Conservation (phyloP, 2,888 invertebrate genomes). For the Tanypteryx hageni region DNA sequence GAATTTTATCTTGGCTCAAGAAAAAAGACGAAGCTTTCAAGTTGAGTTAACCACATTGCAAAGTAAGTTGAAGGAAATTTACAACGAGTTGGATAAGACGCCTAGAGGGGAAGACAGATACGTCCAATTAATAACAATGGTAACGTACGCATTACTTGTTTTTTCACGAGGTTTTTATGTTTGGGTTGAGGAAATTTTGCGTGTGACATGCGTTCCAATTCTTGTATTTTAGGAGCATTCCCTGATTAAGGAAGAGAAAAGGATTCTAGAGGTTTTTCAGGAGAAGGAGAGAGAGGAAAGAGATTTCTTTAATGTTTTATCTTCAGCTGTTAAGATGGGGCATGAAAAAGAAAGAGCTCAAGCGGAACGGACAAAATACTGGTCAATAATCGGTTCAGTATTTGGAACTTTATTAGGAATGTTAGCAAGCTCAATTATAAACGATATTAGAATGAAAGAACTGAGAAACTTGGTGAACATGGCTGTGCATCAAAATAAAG, state of each 20-base stretch:
- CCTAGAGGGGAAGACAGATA: constrained; percentile 87
- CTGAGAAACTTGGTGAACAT: constrained; percentile 78
- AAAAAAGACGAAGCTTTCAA: constrained; percentile 81
- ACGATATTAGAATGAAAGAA: constrained; percentile 81
- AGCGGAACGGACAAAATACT: constrained; percentile 90
- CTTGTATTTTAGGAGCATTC: constrained; percentile 78
- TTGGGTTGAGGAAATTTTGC: neutral
- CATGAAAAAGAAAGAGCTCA: constrained; percentile 90
- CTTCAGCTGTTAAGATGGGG: constrained; percentile 86
- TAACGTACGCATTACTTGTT: constrained; percentile 69
- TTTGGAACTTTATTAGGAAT: constrained; percentile 82
- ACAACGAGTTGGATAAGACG: constrained; percentile 86
- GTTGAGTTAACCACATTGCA: constrained; percentile 80
- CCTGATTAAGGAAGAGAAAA: constrained; percentile 75
- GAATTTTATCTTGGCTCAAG: constrained; percentile 82
- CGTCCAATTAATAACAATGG: constrained; percentile 84
- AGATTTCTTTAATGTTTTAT: constrained; percentile 84
- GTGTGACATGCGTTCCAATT: constrained; percentile 69
- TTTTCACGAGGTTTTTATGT: neutral
- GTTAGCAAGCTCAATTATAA: constrained; percentile 82
- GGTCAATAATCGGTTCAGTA: constrained; percentile 86
- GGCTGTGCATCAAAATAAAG: neutral
- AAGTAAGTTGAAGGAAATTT: constrained; percentile 82
- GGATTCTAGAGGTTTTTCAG: constrained; percentile 79
- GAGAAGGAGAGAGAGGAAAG: constrained; percentile 85